Conservation (phyloP, 2,113 vertebrate species). For the Urocitellus parryii region DNA sequence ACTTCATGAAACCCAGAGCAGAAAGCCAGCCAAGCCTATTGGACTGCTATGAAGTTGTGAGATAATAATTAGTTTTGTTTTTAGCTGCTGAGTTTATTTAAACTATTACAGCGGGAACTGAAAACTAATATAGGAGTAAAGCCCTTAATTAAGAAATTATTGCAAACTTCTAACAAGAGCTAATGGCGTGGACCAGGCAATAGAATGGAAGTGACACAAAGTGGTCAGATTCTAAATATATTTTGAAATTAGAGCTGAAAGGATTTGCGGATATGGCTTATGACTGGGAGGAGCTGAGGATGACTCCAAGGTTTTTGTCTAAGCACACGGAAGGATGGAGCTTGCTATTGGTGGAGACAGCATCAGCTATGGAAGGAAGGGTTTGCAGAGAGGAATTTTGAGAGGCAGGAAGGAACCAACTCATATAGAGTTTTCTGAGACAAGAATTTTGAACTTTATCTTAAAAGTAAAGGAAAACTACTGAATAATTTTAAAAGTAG, state of each 20-base stretch:
- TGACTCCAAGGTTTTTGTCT: background rate
- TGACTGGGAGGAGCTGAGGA: background rate
- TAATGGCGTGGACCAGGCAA: background rate
- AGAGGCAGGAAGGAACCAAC: background rate
- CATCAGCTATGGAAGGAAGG: background rate
- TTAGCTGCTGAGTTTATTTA: background rate
- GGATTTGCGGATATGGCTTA: background rate
- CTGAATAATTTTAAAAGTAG: background rate
- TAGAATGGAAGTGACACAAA: background rate
- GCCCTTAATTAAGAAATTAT: background rate
- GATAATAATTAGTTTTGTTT: background rate
- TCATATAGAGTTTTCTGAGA: background rate
- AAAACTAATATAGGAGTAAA: background rate
- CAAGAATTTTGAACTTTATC: conserved; percentile 32
- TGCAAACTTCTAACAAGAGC: background rate
- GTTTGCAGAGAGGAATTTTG: background rate
- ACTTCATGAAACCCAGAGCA: background rate
- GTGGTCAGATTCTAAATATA: background rate
- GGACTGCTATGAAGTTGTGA: background rate
- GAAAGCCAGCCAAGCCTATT: background rate
- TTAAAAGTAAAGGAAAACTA: background rate
- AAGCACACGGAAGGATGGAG: background rate
- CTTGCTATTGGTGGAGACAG: background rate
- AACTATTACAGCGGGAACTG: background rate
- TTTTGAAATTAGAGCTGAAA: background rate